Evolutionary conservation across 2,888 invertebrate genomes (phyloP).

Genomic region (Octodonta nipae): DNA sequence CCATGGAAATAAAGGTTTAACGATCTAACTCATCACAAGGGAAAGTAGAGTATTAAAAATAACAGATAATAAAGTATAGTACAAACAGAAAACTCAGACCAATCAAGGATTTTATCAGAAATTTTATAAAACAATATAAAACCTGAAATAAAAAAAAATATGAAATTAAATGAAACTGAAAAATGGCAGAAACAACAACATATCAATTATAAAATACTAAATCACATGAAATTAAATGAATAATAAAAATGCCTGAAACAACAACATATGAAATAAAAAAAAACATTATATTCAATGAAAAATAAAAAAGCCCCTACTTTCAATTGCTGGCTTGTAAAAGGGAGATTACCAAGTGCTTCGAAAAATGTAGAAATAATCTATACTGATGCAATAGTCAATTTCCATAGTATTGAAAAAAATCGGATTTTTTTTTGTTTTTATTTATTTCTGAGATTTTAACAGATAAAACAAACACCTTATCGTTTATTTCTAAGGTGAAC

Average conservation of each 20-base stretch:
- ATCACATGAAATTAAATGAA: neutral
- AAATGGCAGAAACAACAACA: neutral
- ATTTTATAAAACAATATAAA: neutral
- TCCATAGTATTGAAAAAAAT: too few relatives aligned
- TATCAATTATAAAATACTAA: neutral
- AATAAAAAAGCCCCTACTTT: neutral
- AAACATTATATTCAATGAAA: neutral
- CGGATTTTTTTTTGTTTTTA: too few relatives aligned
- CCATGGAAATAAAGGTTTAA: neutral
- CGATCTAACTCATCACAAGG: too few relatives aligned
- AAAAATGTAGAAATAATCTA: too few relatives aligned
- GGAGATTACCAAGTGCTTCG: too few relatives aligned
- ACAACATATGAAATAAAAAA: neutral
- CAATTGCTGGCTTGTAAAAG: too few relatives aligned
- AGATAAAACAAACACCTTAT: too few relatives aligned
- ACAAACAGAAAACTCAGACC: neutral
- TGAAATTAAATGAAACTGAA: neutral
- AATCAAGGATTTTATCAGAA: neutral
- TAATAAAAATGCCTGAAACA: neutral
- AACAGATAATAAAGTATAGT: conserved; percentile 1
- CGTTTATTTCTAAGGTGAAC: too few relatives aligned
- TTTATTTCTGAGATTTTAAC: too few relatives aligned
- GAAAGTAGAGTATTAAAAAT: neutral
- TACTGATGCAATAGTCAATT: too few relatives aligned
- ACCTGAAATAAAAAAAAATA: neutral